phyloP scores from a whole-genome alignment of 2,888 invertebrate species.

The Patella depressa region DNA sequence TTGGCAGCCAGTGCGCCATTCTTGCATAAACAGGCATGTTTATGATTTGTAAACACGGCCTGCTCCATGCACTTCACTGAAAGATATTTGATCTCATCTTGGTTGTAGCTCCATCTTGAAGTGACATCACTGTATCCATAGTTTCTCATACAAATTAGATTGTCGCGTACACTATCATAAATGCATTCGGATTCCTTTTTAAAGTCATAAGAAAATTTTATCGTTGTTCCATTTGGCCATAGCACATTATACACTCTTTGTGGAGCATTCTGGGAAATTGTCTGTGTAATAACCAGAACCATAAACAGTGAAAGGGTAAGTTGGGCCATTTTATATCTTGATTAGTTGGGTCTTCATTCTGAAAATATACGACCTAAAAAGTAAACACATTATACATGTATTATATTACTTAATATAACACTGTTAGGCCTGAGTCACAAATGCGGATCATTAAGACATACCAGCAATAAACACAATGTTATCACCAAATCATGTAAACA shows the following conservation, averaged over 20 bases:
- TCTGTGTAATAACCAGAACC: too few species aligned
- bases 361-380: too few species aligned
- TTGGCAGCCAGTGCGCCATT: neutral
- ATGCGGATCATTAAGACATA: too few species aligned
- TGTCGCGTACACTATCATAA: neutral
- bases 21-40: neutral
- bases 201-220: neutral
- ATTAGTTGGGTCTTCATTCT: too few species aligned
- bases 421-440: too few species aligned
- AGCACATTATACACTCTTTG: neutral
- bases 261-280: neutral
- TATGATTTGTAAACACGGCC: neutral
- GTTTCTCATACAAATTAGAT: neutral
- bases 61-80: neutral
- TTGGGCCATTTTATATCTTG: too few species aligned
- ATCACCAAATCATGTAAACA: too few species aligned
- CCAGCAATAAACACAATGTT: too few species aligned
- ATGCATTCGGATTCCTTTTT: neutral
- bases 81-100: neutral
- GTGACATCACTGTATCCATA: neutral
- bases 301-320: too few species aligned
- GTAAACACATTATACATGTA: too few species aligned
- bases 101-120: neutral
- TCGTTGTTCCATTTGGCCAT: neutral
- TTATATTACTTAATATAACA: too few species aligned